These are phyloP conservation scores for Napeogenes inachia DNA, from an alignment of 2,888 invertebrate genomes.

Conservation along the genomic window DNA sequence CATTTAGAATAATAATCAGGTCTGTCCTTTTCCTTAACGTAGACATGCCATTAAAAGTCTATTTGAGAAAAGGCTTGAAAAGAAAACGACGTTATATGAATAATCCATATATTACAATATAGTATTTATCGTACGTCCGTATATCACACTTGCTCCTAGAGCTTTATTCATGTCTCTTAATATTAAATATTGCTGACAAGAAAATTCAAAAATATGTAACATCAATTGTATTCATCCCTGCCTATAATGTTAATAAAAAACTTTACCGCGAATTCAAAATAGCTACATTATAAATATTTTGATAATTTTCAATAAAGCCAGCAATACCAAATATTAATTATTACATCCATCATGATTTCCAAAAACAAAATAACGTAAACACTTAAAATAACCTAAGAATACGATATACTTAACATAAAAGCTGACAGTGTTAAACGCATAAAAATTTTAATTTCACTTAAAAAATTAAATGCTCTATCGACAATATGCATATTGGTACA, in stretches of 20 bases:
- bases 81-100: slow-evolving; percentile 21
- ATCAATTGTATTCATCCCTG: background rate
- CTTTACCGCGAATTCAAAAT: background rate
- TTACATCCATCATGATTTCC: background rate
- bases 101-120: slow-evolving; percentile 29
- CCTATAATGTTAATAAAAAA: background rate
- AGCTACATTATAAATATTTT: background rate
- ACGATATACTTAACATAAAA: slow-evolving; percentile 1
- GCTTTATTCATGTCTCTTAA: slow-evolving; percentile 10
- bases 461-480: background rate
- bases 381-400: background rate
- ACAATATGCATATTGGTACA: too few species aligned
- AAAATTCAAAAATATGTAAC: background rate
- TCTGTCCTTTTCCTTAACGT: too few species aligned
- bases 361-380: background rate
- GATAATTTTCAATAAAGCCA: background rate
- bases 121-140: slow-evolving; percentile 23
- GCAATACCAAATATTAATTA: background rate
- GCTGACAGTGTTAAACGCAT: background rate
- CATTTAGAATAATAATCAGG: too few species aligned
- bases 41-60: too few species aligned
- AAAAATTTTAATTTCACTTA: slow-evolving; percentile 1
- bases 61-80: slow-evolving; percentile 6
- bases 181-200: slow-evolving; percentile 16
- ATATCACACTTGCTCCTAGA: slow-evolving; percentile 26